phyloP scores from a whole-genome alignment of 2,797 vertebrate species.

The Peromyscus aztecus region DNA sequence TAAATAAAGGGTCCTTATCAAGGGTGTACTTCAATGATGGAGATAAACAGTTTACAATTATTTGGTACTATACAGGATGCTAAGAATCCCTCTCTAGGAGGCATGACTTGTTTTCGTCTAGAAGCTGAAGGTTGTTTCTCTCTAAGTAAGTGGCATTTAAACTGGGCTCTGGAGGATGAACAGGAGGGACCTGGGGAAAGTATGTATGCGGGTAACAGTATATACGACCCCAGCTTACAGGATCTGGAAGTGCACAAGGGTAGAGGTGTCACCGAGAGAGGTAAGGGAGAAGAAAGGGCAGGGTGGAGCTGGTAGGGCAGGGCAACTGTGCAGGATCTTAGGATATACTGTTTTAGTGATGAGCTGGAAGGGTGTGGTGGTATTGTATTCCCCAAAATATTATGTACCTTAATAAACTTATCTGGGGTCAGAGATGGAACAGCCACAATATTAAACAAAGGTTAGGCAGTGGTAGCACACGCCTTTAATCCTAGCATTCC shows the following conservation, averaged over 20 bases:
- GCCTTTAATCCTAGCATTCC: too few species aligned
- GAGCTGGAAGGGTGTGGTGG: not conserved
- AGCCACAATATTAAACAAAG: too few species aligned
- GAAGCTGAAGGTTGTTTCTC: not conserved
- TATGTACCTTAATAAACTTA: too few species aligned
- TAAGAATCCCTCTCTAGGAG: not conserved
- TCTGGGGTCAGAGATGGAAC: too few species aligned
- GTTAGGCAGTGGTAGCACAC: too few species aligned
- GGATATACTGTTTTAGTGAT: not conserved
- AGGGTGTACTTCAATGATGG: not conserved
- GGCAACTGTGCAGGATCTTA: not conserved
- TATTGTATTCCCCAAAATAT: too few species aligned
- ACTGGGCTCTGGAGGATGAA: not conserved
- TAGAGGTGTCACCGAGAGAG: not conserved
- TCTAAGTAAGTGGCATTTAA: slow-evolving; percentile 24
- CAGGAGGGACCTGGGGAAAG: not conserved
- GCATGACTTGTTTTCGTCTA: not conserved
- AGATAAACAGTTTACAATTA: not conserved
- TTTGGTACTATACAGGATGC: not conserved
- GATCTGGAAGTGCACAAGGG: not conserved
- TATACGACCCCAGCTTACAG: not conserved
- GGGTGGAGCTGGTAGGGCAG: not conserved
- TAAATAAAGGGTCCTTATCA: slow-evolving; percentile 11
- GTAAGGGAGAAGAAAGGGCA: not conserved
- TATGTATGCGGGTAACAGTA: too few species aligned